Evolutionary conservation across 2,113 vertebrate genomes (phyloP).

Genomic region (Clarias magur): DNA sequence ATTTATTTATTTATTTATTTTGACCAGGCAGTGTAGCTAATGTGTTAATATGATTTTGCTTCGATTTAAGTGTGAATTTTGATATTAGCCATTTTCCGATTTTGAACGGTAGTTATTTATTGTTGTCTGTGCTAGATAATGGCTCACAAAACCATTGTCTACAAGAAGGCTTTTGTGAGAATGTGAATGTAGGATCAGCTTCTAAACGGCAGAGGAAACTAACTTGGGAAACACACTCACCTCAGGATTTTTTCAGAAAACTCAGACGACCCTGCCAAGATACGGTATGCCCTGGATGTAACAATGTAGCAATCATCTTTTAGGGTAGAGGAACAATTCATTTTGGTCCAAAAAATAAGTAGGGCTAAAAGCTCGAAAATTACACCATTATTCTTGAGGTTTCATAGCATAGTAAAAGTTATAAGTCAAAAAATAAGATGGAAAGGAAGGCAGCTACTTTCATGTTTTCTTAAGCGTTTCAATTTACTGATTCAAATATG

Average conservation of each 20-base stretch:
- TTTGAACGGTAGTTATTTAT: background rate
- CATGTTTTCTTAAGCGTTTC: background rate
- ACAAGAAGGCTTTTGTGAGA: background rate
- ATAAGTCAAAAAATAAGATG: too few species aligned
- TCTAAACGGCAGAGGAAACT: constrained; percentile 4
- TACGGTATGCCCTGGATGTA: constrained; percentile 7
- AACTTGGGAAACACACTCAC: background rate
- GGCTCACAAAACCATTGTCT: background rate
- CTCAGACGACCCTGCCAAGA: constrained; percentile 3
- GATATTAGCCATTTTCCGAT: background rate
- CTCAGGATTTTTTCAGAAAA: constrained; percentile 8
- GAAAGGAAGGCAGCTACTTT: background rate
- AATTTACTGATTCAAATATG: background rate
- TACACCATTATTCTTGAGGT: too few species aligned
- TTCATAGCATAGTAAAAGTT: too few species aligned
- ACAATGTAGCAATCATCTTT: background rate
- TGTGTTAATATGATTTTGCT: background rate
- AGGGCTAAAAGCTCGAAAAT: too few species aligned
- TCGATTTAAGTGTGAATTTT: background rate
- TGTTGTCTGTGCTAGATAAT: constrained; percentile 31
- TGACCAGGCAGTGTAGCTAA: too few species aligned
- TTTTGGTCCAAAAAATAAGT: too few species aligned
- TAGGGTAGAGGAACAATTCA: background rate
- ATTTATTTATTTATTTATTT: too few species aligned
- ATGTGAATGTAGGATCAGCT: background rate